Conservation (phyloP, 2,797 vertebrate genomes). For the Lutjanus campechanus region DNA sequence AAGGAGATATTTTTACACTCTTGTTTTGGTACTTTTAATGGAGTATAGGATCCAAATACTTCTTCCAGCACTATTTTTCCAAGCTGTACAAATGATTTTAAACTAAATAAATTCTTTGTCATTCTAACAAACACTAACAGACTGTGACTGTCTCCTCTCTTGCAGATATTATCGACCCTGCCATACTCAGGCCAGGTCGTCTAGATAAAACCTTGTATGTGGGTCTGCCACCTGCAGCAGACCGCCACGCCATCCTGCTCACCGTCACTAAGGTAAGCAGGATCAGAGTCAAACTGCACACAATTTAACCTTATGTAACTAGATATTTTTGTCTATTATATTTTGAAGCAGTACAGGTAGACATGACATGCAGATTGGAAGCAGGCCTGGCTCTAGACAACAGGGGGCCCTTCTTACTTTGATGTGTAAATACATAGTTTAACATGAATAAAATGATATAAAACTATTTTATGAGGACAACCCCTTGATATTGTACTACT, state of each 20-base stretch:
- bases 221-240: conserved; percentile 91
- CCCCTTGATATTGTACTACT: no score
- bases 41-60: neutral
- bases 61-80: neutral
- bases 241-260: conserved; percentile 92
- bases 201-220: conserved; percentile 96
- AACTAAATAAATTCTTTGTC: neutral
- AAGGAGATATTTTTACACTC: neutral
- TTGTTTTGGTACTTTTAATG: neutral
- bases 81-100: neutral
- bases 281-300: neutral
- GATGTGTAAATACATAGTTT: no score
- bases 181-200: conserved; percentile 93
- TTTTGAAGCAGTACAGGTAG: neutral
- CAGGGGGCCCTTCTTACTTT: no score
- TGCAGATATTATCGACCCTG: conserved; percentile 95
- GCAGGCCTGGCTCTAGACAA: no score
- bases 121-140: neutral
- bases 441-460: no score
- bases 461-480: no score
- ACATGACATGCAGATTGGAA: no score
- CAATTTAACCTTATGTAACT: neutral
- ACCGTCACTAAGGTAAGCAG: conserved; percentile 93
- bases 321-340: neutral
- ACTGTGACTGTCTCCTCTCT: neutral